Percentiles rank a stretch among this genome's conserved stretches.
Conservation (phyloP, 2,888 invertebrate species). For the Drosophila multiciliata region DNA sequence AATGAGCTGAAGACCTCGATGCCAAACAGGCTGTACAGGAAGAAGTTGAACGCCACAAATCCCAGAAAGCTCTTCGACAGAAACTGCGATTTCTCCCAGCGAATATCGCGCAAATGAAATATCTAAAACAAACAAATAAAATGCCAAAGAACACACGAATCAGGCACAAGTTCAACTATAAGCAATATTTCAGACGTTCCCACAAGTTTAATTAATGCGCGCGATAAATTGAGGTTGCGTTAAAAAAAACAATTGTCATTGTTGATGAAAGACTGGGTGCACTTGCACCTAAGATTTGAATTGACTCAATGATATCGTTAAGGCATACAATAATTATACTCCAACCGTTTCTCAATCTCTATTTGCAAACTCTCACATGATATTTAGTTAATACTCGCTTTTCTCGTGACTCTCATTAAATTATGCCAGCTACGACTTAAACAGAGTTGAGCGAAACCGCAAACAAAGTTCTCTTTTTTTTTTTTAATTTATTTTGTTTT, state of each 20-base stretch:
- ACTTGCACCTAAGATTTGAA: conserved; percentile 35
- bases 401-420: conserved; percentile 3
- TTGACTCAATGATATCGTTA: conserved; percentile 11
- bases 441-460: background rate
- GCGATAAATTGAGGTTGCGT: conserved; percentile 40
- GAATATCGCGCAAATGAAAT: conserved; percentile 94
- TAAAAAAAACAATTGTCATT: conserved; percentile 48
- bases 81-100: conserved; percentile 95
- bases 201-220: conserved; percentile 59
- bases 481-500: background rate
- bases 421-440: conserved; percentile 18
- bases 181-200: conserved; percentile 24
- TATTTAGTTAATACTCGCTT: background rate
- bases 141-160: conserved; percentile 6
- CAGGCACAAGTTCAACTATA: conserved; percentile 3
- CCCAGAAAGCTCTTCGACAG: conserved; percentile 96
- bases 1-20: conserved; percentile 87
- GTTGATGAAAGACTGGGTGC: conserved; percentile 33
- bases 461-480: conserved; percentile 23
- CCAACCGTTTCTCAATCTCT: background rate
- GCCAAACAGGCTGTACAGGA: conserved; percentile 93
- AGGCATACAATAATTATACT: background rate
- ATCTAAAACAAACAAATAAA: conserved; percentile 87
- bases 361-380: conserved; percentile 1
- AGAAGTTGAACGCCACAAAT: conserved; percentile 94